Evolutionary conservation across 1,140 invertebrate genomes (phyloP), one percentile per base, ranked within the genome.

Genomic region (Asobara japonica): DNA sequence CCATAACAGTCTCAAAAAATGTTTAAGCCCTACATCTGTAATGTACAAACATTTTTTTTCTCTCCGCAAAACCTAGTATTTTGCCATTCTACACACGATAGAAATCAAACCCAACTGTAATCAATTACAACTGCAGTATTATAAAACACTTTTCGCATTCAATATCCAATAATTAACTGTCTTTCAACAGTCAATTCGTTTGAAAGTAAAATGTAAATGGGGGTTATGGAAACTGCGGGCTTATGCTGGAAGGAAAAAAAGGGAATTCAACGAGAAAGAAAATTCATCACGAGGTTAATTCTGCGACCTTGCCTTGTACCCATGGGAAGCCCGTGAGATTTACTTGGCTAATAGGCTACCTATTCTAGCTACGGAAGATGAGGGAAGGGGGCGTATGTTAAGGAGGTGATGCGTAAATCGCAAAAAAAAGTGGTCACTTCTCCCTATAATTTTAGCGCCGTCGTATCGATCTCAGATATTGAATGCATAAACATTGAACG

Each of bases 311-410:
- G 38, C 33, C n/a, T 41, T 31, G 60, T 31, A 62, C 20, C 33
- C 65, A 67, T 67, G 65, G 65, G 33, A 48, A 67, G 38, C 36
- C 38, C 7, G 41, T 67, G 65, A 67, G 65, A 67, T 67, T 67
- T 67, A 48, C 38, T 25, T 16, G 29, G 60, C 41, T 45, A 67
- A 67, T 67, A 67, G 36, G 18, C 65, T 48, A 67, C 65, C 65
- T 67, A 41, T 25, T 67, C 45, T 27, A 67, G n/a, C 36, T 67
- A 4, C 7, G 45, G 38, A 45, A 16, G 41, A 67, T 30, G 48
- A 45, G 38, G 25, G n/a, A 67, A 67, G 48, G n/a, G n/a, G n/a
- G n/a, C n/a, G n/a, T n/a, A n/a, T n/a, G n/a, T n/a, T n/a, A n/a
- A n/a, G n/a, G n/a, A 27, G 29, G 38, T 45, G 25, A 27, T 6